Evolutionary conservation across 2,113 vertebrate genomes (phyloP), one percentile per base, ranked within the genome.

Genomic region (Trichechus manatus): DNA sequence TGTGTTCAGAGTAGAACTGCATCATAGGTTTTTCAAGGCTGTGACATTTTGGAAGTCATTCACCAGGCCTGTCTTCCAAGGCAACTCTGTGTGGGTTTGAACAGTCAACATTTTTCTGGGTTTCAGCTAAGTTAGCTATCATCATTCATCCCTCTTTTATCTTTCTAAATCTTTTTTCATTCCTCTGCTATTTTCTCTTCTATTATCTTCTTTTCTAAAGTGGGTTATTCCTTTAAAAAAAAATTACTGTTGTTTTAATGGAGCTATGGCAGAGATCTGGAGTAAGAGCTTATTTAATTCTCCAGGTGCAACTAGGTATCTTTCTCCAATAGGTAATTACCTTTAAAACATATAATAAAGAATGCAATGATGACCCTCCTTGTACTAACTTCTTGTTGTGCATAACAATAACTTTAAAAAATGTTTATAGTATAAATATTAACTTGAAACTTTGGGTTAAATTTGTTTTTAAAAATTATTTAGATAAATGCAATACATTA

Each of bases 271-370:
- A 80, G 1, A 9, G 8, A 81, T 77, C 61, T 72, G 4, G 87
- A 80, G 6, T 79, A 79, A 92, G 22, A 14, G 3, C 0, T 96
- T 84, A 81, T 85, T 84, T 97, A 88, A 89, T 79, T 27, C 19
- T 47, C 5, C 3, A 87, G 20, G 6, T 75, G 72, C 84, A 81
- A 15, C 10, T 61, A 19, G 7, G 23, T 68, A 11, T 31, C 66
- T 75, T 56, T 92, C 9, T 17, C 6, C 1, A 74, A 1, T 87
- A 87, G 53, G 15, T 68, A 64, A 87, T 9, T 82, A 82, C 68
- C 7, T 59, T 81, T 81, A 94, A 84, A 79, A 70, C 5, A 68
- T 74, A 23, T 20, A 86, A 70, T 86, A 92, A 81, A 86, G 63
- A 82, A 92, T 63, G 8, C 5, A 23, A 4, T 33, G 19, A 87